Percentiles rank a stretch among this genome's conserved stretches.
These are phyloP conservation scores for Tethya wilhelma DNA, from an alignment of 37 sponge, comb jelly and placozoan species.

Conservation along the genomic window DNA sequence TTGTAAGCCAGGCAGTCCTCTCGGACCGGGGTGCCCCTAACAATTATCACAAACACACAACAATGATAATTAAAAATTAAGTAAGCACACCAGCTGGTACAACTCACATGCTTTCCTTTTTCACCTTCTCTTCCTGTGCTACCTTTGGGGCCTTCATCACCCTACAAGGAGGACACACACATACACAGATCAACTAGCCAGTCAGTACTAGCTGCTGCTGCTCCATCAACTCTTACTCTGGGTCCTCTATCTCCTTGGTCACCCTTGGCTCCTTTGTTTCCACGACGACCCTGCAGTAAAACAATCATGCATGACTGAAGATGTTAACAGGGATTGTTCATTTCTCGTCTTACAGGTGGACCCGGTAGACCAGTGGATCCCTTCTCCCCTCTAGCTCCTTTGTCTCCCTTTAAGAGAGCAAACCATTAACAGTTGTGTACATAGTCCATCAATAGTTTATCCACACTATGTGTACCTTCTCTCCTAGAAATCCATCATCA, in stretches of 20 bases:
- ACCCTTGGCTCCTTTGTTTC: slow-evolving; percentile 33
- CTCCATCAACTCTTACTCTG: slow-evolving; percentile 3
- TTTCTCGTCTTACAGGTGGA: slow-evolving; percentile 13
- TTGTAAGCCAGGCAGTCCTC: neutral
- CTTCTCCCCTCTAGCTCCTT: slow-evolving; percentile 7
- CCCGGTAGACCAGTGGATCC: slow-evolving; percentile 35
- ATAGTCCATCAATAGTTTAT: too few species aligned
- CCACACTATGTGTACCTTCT: slow-evolving; percentile 34
- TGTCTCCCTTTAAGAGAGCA: slow-evolving; percentile 6
- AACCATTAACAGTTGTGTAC: too few species aligned
- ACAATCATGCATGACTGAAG: neutral
- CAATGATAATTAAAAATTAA: neutral
- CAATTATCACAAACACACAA: neutral
- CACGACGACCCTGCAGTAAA: slow-evolving; percentile 20
- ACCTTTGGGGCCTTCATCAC: slow-evolving; percentile 34
- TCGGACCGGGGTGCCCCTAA: slow-evolving; percentile 10
- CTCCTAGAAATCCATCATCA: slow-evolving; percentile 25
- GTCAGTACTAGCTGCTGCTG: neutral
- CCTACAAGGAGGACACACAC: slow-evolving; percentile 1
- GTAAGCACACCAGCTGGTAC: neutral
- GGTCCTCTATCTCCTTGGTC: slow-evolving; percentile 36
- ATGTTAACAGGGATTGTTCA: neutral
- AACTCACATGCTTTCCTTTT: slow-evolving; percentile 19
- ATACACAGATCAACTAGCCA: neutral
- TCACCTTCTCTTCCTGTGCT: slow-evolving; percentile 3